These are phyloP conservation scores for Burhinus bistriatus DNA, from an alignment of 2,113 vertebrate genomes.

Conservation along the genomic window DNA sequence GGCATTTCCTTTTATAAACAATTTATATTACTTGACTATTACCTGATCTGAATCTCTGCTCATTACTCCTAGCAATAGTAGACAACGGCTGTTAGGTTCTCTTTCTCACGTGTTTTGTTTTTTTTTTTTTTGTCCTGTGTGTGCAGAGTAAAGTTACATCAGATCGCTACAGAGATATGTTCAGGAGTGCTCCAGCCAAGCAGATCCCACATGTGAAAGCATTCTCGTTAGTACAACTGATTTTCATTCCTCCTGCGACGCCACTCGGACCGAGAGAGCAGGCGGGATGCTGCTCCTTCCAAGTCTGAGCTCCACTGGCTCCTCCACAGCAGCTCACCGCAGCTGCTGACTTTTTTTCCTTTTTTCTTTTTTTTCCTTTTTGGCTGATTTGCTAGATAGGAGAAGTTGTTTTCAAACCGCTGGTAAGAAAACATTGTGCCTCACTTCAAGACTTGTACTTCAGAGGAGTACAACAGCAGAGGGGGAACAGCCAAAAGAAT, in stretches of 20 bases:
- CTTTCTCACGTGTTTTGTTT: background rate
- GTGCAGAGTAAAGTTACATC: background rate
- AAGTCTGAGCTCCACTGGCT: background rate
- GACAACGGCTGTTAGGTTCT: background rate
- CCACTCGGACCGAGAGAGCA: background rate
- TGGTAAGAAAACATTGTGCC: slow-evolving; percentile 33
- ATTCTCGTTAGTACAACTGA: background rate
- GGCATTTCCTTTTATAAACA: slow-evolving; percentile 41
- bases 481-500: slow-evolving; percentile 25
- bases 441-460: background rate
- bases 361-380: background rate
- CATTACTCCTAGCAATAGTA: slow-evolving; percentile 19
- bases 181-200: background rate
- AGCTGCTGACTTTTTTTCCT: background rate
- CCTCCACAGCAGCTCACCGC: background rate
- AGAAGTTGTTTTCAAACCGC: slow-evolving; percentile 21
- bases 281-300: background rate
- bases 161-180: background rate
- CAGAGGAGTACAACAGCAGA: background rate
- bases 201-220: background rate
- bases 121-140: background rate
- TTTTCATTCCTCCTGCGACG: background rate
- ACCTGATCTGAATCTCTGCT: slow-evolving; percentile 41
- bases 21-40: slow-evolving; percentile 25
- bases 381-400: slow-evolving; percentile 24